Conservation (phyloP, 1,140 invertebrate species). For the Microplitis mediator region DNA sequence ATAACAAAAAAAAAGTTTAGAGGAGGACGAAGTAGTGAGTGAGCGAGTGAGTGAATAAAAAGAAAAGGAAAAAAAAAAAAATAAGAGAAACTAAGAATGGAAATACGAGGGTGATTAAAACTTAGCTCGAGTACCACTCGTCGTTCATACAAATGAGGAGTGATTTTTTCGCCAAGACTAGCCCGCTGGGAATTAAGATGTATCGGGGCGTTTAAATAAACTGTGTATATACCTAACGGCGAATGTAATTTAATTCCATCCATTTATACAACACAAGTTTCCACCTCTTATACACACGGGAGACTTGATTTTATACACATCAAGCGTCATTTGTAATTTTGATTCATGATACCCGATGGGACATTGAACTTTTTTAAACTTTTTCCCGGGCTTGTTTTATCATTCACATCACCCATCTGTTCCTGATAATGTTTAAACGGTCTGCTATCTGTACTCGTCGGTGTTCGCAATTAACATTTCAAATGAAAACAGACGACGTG, state of each 20-base stretch:
- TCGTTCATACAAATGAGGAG: slow-evolving; percentile 19
- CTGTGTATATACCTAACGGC: not conserved
- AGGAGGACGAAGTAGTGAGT: not conserved
- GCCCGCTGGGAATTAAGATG: slow-evolving; percentile 4
- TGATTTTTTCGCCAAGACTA: slow-evolving; percentile 10
- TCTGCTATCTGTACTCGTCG: not conserved
- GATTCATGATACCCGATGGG: not conserved
- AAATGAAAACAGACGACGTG: slow-evolving; percentile 4
- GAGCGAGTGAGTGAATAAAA: slow-evolving; percentile 11
- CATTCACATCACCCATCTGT: not conserved
- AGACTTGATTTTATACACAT: too few relatives aligned
- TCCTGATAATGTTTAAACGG: not conserved
- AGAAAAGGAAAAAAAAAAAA: not conserved
- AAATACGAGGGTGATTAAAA: slow-evolving; percentile 20
- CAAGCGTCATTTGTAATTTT: not conserved
- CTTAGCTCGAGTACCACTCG: slow-evolving; percentile 13
- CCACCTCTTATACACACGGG: not conserved
- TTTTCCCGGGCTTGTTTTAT: not conserved
- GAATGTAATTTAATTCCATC: slow-evolving; percentile 5
- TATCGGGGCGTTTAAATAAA: slow-evolving; percentile 10
- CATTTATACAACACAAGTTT: not conserved
- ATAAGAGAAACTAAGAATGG: slow-evolving; percentile 5
- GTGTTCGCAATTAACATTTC: not conserved
- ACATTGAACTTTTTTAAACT: not conserved
- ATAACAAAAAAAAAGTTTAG: not conserved